These are phyloP conservation scores for Micronisus gabar DNA, from an alignment of 2,113 vertebrate species.

Conservation along the genomic window DNA sequence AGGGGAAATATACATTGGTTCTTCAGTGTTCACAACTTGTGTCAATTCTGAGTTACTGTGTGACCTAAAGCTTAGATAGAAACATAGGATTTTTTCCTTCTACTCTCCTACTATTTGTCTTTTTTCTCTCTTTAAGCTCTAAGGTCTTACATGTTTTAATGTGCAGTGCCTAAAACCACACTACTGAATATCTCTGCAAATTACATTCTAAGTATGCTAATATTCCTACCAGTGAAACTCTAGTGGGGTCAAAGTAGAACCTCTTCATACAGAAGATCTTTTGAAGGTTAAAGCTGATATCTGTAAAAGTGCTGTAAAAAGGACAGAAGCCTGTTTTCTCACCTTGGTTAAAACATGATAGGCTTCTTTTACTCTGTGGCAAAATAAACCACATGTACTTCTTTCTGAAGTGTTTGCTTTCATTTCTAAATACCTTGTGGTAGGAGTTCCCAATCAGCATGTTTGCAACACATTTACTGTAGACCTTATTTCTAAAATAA, in stretches of 20 bases:
- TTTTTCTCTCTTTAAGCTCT: background rate
- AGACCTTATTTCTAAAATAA: background rate
- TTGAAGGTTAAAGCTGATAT: background rate
- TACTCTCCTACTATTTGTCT: background rate
- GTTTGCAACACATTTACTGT: background rate
- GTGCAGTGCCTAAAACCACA: background rate
- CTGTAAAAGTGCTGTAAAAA: background rate
- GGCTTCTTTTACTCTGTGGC: background rate
- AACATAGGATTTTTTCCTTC: background rate
- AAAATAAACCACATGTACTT: background rate
- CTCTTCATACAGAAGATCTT: background rate
- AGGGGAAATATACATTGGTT: background rate
- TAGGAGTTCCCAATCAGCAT: background rate
- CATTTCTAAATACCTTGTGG: background rate
- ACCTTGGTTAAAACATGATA: fast-evolving
- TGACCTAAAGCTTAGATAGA: background rate
- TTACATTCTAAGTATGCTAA: background rate
- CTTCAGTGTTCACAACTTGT: background rate
- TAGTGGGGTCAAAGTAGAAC: background rate
- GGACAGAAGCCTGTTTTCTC: background rate
- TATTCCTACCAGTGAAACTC: background rate
- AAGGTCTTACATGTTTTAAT: background rate
- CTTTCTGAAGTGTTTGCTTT: background rate
- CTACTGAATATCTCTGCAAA: background rate
- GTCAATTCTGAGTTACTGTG: background rate